Evolutionary conservation across 2,888 invertebrate species (phyloP).

Genomic region (Pilophorus perplexus): DNA sequence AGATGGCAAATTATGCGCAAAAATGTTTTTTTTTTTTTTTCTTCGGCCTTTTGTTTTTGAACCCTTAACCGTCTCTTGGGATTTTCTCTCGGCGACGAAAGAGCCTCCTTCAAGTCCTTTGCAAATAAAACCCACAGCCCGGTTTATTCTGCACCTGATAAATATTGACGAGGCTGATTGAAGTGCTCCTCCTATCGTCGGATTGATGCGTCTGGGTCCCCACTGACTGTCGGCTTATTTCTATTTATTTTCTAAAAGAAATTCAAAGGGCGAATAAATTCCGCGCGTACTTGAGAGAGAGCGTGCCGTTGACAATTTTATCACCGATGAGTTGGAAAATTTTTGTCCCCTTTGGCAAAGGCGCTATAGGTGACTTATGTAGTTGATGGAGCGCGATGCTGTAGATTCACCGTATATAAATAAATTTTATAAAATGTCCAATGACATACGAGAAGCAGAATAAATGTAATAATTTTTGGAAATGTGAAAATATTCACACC

Average conservation of each 20-base stretch:
- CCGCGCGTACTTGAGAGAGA: background rate
- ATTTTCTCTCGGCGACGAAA: no score
- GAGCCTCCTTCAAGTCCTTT: background rate
- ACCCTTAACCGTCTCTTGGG: no score
- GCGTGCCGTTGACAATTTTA: background rate
- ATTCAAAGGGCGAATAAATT: background rate
- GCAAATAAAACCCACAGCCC: background rate
- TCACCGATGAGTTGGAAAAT: no score
- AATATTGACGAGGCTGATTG: conserved; percentile 8
- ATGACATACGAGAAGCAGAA: no score
- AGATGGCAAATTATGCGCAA: conserved; percentile 29
- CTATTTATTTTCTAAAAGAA: background rate
- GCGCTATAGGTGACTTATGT: no score
- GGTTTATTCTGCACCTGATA: conserved; percentile 9
- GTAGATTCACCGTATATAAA: no score
- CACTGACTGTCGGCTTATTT: background rate
- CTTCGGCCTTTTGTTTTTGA: conserved; percentile 4
- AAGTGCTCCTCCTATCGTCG: background rate
- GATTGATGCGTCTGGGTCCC: conserved; percentile 28
- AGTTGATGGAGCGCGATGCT: no score
- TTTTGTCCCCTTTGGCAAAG: no score
- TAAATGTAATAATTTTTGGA: no score
- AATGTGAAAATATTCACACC: no score
- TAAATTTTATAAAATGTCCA: no score
- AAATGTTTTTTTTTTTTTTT: background rate